Evolutionary conservation across 23 tunicate species (phyloP).

Genomic region (Trididemnum miniatum): DNA sequence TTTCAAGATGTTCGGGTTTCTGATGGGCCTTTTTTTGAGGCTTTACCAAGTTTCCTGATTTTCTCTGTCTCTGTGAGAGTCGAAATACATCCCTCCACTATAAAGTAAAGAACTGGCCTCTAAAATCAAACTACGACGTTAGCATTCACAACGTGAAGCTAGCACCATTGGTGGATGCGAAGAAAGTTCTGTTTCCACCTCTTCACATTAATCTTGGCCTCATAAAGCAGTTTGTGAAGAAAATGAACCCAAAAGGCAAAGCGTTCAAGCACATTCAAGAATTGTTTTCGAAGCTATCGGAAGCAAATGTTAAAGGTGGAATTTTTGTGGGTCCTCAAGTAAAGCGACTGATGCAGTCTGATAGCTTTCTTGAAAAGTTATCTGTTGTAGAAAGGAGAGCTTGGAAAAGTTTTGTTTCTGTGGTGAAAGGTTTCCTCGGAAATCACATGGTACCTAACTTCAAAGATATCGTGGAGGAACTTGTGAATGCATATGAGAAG

Average conservation of each 20-base stretch:
- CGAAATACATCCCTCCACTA: slow-evolving; percentile 38
- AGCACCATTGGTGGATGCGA: slow-evolving; percentile 34
- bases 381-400: slow-evolving; percentile 41
- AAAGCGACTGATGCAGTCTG: slow-evolving; percentile 38
- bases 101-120: slow-evolving; percentile 36
- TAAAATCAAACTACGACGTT: slow-evolving; percentile 21
- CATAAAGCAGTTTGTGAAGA: slow-evolving; percentile 42
- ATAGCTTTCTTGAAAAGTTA: slow-evolving; percentile 25
- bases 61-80: slow-evolving; percentile 42
- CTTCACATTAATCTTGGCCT: slow-evolving; percentile 34
- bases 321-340: slow-evolving; percentile 40
- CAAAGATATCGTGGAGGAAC: slow-evolving; percentile 29
- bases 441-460: slow-evolving; percentile 35
- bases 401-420: slow-evolving; percentile 40
- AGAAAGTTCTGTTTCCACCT: slow-evolving; percentile 34
- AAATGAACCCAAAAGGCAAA: slow-evolving; percentile 30
- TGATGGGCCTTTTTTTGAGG: slow-evolving; percentile 36
- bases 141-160: slow-evolving; percentile 32
- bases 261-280: slow-evolving; percentile 45
- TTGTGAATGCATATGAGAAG: slow-evolving; percentile 38
- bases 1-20: slow-evolving; percentile 40
- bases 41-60: slow-evolving; percentile 28
- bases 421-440: slow-evolving; percentile 31
- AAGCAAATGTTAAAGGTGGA: slow-evolving; percentile 43
- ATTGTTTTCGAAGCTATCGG: slow-evolving; percentile 29